Percentiles rank a stretch among this genome's conserved stretches.
Evolutionary conservation across 2,888 invertebrate genomes (phyloP).

Genomic region (Mechanitis messenoides): DNA sequence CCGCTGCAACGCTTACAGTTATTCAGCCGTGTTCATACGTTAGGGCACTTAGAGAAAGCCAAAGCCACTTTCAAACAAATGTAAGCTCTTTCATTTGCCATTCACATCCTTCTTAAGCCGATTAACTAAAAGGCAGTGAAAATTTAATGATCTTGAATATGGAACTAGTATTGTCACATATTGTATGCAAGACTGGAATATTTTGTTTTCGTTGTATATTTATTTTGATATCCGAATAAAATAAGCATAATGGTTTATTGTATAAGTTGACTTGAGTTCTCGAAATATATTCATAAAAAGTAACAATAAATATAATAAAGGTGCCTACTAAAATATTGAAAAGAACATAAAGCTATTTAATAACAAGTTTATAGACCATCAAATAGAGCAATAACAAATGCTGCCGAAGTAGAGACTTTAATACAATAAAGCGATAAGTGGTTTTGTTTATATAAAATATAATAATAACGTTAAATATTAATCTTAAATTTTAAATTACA

Average conservation of each 20-base stretch:
- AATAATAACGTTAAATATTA: background rate
- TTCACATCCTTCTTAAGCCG: slow-evolving; percentile 54
- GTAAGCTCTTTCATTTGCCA: slow-evolving; percentile 64
- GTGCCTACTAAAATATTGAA: slow-evolving; percentile 29
- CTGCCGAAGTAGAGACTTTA: slow-evolving; percentile 21
- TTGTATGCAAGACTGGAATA: background rate
- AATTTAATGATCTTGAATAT: slow-evolving; percentile 62
- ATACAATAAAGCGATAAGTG: slow-evolving; percentile 13
- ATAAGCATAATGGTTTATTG: background rate
- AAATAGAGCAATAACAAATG: slow-evolving; percentile 32
- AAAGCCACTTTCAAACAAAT: slow-evolving; percentile 71
- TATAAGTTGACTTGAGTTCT: background rate
- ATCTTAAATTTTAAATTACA: background rate
- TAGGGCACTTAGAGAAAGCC: slow-evolving; percentile 66
- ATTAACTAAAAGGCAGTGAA: slow-evolving; percentile 65
- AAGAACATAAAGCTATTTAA: slow-evolving; percentile 32
- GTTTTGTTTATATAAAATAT: slow-evolving; percentile 7
- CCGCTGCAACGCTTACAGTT: slow-evolving; percentile 67
- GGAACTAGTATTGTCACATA: slow-evolving; percentile 22
- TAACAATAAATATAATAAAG: slow-evolving; percentile 22
- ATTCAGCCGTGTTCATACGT: slow-evolving; percentile 62
- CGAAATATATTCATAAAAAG: slow-evolving; percentile 10
- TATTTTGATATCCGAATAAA: background rate
- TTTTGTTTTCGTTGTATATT: slow-evolving; percentile 6
- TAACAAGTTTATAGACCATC: slow-evolving; percentile 33